Evolutionary conservation across 2,888 invertebrate species (phyloP).

Genomic region (Ochropleura plecta): DNA sequence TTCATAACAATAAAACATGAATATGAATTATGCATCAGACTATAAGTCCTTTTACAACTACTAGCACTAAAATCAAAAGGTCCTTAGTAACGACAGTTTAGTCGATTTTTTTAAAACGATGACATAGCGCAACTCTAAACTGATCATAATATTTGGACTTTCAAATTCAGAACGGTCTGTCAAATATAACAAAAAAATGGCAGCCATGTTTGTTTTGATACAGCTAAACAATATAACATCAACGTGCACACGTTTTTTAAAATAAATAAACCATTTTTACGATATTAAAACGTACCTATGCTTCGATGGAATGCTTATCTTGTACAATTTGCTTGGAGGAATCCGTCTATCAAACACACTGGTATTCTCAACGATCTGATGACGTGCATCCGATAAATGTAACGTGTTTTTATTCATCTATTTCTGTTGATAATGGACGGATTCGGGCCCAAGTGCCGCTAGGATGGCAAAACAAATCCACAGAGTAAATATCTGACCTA

Average conservation of each 20-base stretch:
- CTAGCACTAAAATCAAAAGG: slow-evolving; percentile 16
- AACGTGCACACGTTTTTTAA: slow-evolving; percentile 9
- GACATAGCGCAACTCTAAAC: slow-evolving; percentile 2
- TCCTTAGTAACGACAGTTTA: slow-evolving; percentile 4
- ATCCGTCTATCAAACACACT: slow-evolving; percentile 39
- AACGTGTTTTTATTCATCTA: slow-evolving; percentile 53
- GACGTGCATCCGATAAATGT: slow-evolving; percentile 46
- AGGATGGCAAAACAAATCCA: slow-evolving; percentile 30
- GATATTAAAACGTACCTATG: slow-evolving; percentile 13
- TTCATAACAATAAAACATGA: slow-evolving; percentile 36
- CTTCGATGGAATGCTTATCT: slow-evolving; percentile 36
- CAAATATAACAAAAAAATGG: background rate
- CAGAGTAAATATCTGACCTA: background rate
- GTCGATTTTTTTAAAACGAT: slow-evolving; percentile 24
- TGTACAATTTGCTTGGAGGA: slow-evolving; percentile 19
- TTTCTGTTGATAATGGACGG: slow-evolving; percentile 49
- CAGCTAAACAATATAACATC: slow-evolving; percentile 23
- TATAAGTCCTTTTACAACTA: slow-evolving; percentile 7
- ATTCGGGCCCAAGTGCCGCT: slow-evolving; percentile 29
- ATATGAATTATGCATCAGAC: slow-evolving; percentile 37
- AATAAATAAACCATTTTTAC: slow-evolving; percentile 36
- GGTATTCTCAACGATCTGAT: slow-evolving; percentile 34
- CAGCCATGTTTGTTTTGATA: slow-evolving; percentile 34
- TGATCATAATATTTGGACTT: background rate
- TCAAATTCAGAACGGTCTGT: slow-evolving; percentile 24